Conservation (phyloP, 2,113 vertebrate species). For the Pseudorhombus dupliciocellatus region DNA sequence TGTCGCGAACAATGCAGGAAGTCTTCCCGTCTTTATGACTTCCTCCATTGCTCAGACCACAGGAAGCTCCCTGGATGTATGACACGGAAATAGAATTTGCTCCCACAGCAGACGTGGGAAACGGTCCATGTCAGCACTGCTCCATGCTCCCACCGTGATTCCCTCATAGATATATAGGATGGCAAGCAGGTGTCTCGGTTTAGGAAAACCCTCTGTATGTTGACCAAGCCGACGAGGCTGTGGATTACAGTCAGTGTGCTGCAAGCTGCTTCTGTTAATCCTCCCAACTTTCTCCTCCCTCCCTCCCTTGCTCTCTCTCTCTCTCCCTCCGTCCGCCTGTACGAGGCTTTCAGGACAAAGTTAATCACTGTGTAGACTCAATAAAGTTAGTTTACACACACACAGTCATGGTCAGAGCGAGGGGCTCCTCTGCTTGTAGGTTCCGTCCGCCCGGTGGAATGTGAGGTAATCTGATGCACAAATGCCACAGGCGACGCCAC, state of each 20-base stretch:
- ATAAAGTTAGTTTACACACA: constrained; percentile 32
- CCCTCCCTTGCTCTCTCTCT: not conserved
- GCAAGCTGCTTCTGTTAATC: constrained; percentile 17
- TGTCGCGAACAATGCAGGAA: constrained; percentile 76
- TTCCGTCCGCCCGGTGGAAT: constrained; percentile 19
- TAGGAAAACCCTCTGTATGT: constrained; percentile 21
- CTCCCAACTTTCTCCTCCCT: not conserved
- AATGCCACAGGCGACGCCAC: constrained; percentile 47
- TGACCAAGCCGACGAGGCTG: constrained; percentile 29
- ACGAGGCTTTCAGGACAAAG: constrained; percentile 17
- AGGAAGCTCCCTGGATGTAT: constrained; percentile 62
- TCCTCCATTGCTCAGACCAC: constrained; percentile 67
- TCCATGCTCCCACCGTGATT: constrained; percentile 40
- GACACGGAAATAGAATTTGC: constrained; percentile 60
- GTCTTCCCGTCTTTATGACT: constrained; percentile 82
- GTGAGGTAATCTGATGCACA: constrained; percentile 51
- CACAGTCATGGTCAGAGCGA: constrained; percentile 19
- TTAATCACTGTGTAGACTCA: constrained; percentile 21
- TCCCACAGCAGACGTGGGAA: constrained; percentile 63
- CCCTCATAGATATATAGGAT: constrained; percentile 23
- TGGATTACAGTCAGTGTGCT: constrained; percentile 37
- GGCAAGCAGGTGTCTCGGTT: constrained; percentile 15
- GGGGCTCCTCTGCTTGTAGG: constrained; percentile 10
- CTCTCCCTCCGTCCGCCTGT: not conserved
- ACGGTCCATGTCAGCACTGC: constrained; percentile 19